A percentile compares a stretch with the other conserved stretches of the same genome.
These are phyloP conservation scores for Spisula solida DNA, from an alignment of 2,888 invertebrate genomes.

Conservation along the genomic window DNA sequence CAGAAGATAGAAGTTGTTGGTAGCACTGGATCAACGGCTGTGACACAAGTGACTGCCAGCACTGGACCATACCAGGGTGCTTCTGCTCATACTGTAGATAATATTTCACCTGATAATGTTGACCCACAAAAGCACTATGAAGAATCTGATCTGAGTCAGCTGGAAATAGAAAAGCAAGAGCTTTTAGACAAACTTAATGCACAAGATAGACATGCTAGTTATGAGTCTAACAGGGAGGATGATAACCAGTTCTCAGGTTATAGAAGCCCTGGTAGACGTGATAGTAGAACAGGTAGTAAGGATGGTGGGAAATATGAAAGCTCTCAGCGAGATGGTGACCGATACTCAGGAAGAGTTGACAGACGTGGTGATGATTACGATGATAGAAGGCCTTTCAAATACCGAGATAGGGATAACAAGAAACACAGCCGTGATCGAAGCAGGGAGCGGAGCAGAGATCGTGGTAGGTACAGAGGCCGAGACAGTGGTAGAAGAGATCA, in stretches of 20 bases:
- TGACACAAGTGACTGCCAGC: conserved; percentile 24
- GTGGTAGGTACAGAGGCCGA: conserved; percentile 55
- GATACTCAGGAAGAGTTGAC: conserved; percentile 10
- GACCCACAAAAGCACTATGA: conserved; percentile 29
- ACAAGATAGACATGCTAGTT: conserved; percentile 24
- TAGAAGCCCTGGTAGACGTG: conserved; percentile 20
- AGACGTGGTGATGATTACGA: conserved; percentile 57
- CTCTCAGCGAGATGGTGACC: conserved; percentile 37
- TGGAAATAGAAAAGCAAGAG: conserved; percentile 53
- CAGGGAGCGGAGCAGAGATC: conserved; percentile 46
- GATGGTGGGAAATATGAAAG: conserved; percentile 16
- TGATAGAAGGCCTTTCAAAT: conserved; percentile 41
- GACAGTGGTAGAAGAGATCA: conserved; percentile 57
- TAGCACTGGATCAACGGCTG: background rate
- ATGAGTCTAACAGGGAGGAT: background rate
- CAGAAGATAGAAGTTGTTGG: conserved; percentile 62
- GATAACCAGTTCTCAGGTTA: background rate
- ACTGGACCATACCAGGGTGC: background rate
- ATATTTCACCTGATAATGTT: background rate
- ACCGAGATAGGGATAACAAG: conserved; percentile 39
- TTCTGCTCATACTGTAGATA: background rate
- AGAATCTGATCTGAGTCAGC: conserved; percentile 49
- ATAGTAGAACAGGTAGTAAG: conserved; percentile 34
- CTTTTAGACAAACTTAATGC: conserved; percentile 29
- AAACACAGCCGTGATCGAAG: conserved; percentile 41